Base-by-base conservation (phyloP, 2,113 vertebrate genomes). In the Trinectes maculatus region DNA sequence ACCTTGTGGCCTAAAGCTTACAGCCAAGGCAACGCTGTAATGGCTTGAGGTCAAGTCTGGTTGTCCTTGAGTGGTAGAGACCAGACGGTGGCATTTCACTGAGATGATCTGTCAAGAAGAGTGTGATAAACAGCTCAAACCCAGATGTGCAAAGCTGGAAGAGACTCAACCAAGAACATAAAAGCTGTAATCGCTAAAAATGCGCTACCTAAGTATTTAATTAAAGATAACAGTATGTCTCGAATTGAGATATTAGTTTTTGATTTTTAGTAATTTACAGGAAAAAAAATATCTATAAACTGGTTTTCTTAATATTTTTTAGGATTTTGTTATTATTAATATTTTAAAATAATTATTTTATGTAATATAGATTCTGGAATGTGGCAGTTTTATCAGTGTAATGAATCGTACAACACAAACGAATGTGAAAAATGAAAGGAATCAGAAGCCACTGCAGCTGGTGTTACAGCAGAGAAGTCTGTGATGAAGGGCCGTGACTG, bases 401-500 rank as follows among this genome's bases (percentile, higher is more conserved):
- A 44, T 34, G 6, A 4, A 44, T 21, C 22, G n/a, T 40, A 19
- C 40, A 10, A 11, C n/a, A 43, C 18, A 43, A 43, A 40, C n/a
- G n/a, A n/a, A n/a, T n/a, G 10, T 10, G 19, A 42, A 31, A 4
- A 31, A n/a, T n/a, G 29, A 31, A 36, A 4, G 13, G 6, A n/a
- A n/a, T 40, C 39, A 9, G 15, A 51, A 29, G 6, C 16, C 6
- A 29, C 25, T 29, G 24, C 43, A 49, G 26, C 39, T 63, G 25
- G 15, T 48, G 55, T 40, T 16, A 42, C 36, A 42, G 33, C 31
- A 51, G 37, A 55, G 56, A 49, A 16, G 8, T 39, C 25, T 21
- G 12, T 28, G 7, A 19, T 34, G 8, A 40, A 43, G 22, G 1
- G 33, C 22, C 36, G 6, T 4, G 10, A 31, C 26, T 2, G 18